Base-by-base conservation (phyloP, 1,140 invertebrate species). In the Anoplophora glabripennis region DNA sequence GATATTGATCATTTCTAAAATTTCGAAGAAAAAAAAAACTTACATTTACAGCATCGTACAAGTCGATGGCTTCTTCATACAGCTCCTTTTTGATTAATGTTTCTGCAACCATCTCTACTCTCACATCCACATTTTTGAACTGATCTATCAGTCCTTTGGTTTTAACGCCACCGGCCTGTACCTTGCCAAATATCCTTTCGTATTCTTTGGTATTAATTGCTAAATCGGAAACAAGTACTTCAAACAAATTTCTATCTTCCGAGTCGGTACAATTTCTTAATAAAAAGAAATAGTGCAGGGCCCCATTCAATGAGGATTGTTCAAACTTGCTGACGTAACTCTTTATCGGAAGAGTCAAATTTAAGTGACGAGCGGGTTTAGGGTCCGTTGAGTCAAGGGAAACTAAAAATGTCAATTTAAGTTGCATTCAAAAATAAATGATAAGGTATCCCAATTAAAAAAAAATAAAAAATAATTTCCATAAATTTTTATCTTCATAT, bases 251-350 rank as follows among this genome's bases (percentile, higher is more conserved):
- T 62, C 87, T 28, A 28, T 28, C 21, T 3, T 83, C 78, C 66
- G 61, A 46, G 60, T 71, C 57, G 28, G 38, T 59, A 48, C 74
- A 67, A 46, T 72, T 64, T 59, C 89, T 88, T 41, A 97, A 76
- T 68, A 94, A 86, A 76, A 89, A 96, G 70, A 92, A 90, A 74
- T 98, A 98, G 67, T 97, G 90, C 4, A 98, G 72, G 4, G 93
- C 94, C 72, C 96, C 93, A 59, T 86, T 83, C 0, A 90, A 86
- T 78, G 96, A 91, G 1, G 89, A 88, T 0, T 84, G 79, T 78
- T 97, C 93, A 76, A 98, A 97, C 71, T 89, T 88, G 67, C 89
- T 87, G 0, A 93, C 92, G 71, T 96, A 97, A 52, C 94, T 80
- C 54, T 93, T 84, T 53, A 97, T 84, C 8, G 97, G 77, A 46